Evolutionary conservation across 2,888 invertebrate species (phyloP), one percentile per base, ranked within the genome.

Genomic region (Cetonia aurata): DNA sequence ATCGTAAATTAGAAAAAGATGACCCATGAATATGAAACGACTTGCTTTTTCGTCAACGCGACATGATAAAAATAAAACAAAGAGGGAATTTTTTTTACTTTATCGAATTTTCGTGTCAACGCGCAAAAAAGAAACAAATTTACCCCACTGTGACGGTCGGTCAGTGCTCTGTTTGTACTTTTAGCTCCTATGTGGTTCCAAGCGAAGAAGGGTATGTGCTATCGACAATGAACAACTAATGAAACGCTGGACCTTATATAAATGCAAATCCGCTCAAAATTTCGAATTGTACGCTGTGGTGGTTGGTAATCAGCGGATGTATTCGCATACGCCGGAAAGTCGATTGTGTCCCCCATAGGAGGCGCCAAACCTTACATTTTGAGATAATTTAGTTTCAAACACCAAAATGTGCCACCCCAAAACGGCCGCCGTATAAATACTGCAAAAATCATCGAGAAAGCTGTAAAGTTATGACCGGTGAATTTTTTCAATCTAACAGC

Each of bases 221-320:
- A 12, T 19, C 17, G 17, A 52, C 52, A 52, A 52, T 31, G 25
- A 31, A 31, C 12, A 53, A 12, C 53, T 53, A 31, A 53, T 53
- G 53, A 53, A 53, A 31, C 25, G 53, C 19, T 15, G 8, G 31
- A 31, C 10, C 60, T 73, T 71, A 73, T 71, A 73, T 73, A 73
- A 73, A 72, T 71, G 72, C 72, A 73, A 73, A 73, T 73, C 57
- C 55, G 69, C 70, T 68, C 52, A 62, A 69, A 73, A 72, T 12
- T 31, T 25, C 25, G 25, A 25, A 25, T 25, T 25, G 25, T 25
- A 25, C 4, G 25, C 25, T 25, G 25, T 25, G 25, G 25, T 25
- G 25, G 25, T 25, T 25, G 25, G 25, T 25, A 25, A 25, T 25
- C 25, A 25, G 25, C 25, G 25, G 25, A 25, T 25, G 25, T 25